Base-by-base conservation (phyloP, 2,888 invertebrate species). In the Anodontia alba region DNA sequence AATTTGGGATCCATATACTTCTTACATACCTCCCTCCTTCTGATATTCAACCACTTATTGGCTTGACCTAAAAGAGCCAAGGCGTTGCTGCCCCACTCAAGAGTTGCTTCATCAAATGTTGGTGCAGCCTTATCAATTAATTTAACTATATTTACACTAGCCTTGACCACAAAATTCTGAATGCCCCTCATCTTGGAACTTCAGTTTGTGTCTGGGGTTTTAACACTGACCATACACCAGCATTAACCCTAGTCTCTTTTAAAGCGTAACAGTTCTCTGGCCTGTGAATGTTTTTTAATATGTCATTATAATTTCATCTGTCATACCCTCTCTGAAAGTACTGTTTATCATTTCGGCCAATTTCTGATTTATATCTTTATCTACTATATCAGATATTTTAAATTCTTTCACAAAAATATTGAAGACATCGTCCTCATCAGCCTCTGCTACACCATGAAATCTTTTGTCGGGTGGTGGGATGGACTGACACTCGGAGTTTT, bases 131-230 rank as follows among this genome's bases (percentile, higher is more conserved):
- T 67, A 23, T 67, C 33, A 8, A 67, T 2, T 1, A 67, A 17
- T 17, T 67, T 67, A 20, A 33, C 42, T n/a, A 67, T 7, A 23
- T 67, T 67, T 2, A 1, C 10, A 2, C n/a, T 42, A 33, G 67
- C 67, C 17, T 67, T 67, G 17, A 10, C 3, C 1, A 67, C 33
- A 17, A 23, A 12, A 33, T 67, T 67, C 23, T 67, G 67, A 20
- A 67, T 33, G 33, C 36, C 36, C 17, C 42, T 36, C 33, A 67
- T 33, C n/a, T 67, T 67, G 12, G 42, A 67, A 26, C 67, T 36
- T 67, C 67, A 5, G 67, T 67, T 33, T 67, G 67, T 26, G 67
- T 67, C 23, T 67, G 67, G 17, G 67, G 67, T 17, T 67, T 67
- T 10, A 67, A 42, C 3, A 67, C 67, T 10, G 36, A 38, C 67